These are phyloP conservation scores for Chirona hameri DNA, from an alignment of 2,888 invertebrate species.

Conservation along the genomic window DNA sequence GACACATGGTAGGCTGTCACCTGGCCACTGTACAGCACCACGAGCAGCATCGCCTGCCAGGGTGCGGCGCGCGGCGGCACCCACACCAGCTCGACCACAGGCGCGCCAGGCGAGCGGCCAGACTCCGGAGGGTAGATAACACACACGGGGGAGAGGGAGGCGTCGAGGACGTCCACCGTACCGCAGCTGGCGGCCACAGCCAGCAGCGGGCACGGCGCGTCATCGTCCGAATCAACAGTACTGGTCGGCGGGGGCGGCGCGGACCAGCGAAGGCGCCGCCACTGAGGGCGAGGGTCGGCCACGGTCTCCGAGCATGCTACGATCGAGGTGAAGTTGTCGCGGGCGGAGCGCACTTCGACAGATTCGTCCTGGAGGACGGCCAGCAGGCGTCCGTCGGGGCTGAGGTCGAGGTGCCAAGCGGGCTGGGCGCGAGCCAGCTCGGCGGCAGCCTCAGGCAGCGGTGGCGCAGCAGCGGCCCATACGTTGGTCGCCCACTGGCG, in stretches of 20 bases:
- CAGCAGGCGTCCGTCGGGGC: conserved; percentile 64
- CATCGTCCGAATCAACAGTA: too few species aligned
- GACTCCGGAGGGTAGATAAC: conserved; percentile 58
- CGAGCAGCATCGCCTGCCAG: conserved; percentile 58
- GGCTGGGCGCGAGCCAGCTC: neutral
- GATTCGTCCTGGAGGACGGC: conserved; percentile 65
- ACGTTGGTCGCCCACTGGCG: conserved; percentile 35
- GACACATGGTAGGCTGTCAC: conserved; percentile 64
- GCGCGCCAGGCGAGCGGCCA: conserved; percentile 14
- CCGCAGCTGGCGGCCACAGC: conserved; percentile 68
- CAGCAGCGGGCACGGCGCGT: conserved; percentile 51
- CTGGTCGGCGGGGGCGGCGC: conserved; percentile 47
- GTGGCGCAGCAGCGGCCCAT: neutral
- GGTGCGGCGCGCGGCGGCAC: conserved; percentile 24
- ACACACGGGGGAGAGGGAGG: conserved; percentile 64
- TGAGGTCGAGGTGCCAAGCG: conserved; percentile 64
- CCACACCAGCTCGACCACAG: conserved; percentile 30
- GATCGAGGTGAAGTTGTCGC: conserved; percentile 66
- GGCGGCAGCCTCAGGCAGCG: conserved; percentile 26
- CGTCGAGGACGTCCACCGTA: conserved; percentile 65
- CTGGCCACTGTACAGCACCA: conserved; percentile 62
- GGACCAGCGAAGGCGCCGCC: conserved; percentile 69
- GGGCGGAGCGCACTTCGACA: conserved; percentile 66
- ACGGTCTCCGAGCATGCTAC: conserved; percentile 59
- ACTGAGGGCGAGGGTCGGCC: conserved; percentile 66